Base-by-base conservation (phyloP, 2,113 vertebrate genomes). In the Stigmatopora nigra region DNA sequence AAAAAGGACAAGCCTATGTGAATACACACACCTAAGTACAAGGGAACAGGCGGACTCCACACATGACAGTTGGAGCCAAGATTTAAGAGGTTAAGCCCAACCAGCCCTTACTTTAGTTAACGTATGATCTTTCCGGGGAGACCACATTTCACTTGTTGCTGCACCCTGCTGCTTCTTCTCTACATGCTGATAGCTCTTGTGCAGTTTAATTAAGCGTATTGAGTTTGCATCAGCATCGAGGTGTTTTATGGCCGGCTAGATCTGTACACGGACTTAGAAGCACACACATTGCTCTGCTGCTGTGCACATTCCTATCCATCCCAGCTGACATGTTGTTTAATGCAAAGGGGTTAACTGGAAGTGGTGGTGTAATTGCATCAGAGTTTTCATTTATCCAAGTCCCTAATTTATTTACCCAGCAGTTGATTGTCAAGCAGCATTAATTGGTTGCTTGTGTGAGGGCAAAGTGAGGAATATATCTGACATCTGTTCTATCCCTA, bases 341-440 rank as follows among this genome's bases (percentile, higher is more conserved):
- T 90, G 87, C 87, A 76, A 62, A 58, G 76, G 84, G 84, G 88
- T 90, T 90, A 90, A 89, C 86, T 88, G 84, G 85, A 90, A 89
- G 85, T 89, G 86, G 82, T 84, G 78, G 73, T 83, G 82, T 91
- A 90, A 92, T 89, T 91, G 90, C 84, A 86, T 90, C 86, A 83
- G 84, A 83, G 82, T 82, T 85, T 89, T 86, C 81, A 88, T 88
- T 88, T 82, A 82, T 80, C 79, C 67, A 19, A 61, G 70, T 62
- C 74, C 59, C 77, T 88, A 88, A 88, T 89, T 88, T 89, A 88
- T 88, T 86, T 85, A 78, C 79, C 75, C 67, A 69, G 60, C 76
- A 3, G 68, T 81, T 72, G 78, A 84, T 81, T 82, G 83, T 72
- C 79, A 84, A 82, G 73, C 79, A 46, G 73, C 78, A 82, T 86